phyloP scores from a whole-genome alignment of 2,888 invertebrate species.

The Andricus quercusramuli region DNA sequence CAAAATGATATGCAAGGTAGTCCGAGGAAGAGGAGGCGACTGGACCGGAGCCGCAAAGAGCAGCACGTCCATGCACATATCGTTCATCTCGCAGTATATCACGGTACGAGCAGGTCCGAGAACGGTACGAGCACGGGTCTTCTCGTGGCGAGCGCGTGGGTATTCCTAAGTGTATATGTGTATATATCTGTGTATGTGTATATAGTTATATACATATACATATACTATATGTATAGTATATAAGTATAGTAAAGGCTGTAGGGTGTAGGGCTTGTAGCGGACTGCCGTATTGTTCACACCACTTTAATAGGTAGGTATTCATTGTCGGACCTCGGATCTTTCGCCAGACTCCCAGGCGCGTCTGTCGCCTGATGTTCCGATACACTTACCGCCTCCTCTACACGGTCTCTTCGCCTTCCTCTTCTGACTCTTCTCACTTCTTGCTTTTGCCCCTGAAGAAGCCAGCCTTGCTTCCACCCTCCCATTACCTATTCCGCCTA shows the following conservation, averaged over 20 bases:
- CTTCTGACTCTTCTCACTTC: constrained; percentile 34
- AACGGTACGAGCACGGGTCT: constrained; percentile 40
- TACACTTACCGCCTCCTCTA: constrained; percentile 54
- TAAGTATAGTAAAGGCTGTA: constrained; percentile 29
- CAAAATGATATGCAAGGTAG: constrained; percentile 41
- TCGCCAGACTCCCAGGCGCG: constrained; percentile 42
- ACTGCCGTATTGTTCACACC: constrained; percentile 72
- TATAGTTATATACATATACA: neutral
- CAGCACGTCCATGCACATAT: constrained; percentile 62
- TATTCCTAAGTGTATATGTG: constrained; percentile 19
- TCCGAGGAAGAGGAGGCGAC: constrained; percentile 26
- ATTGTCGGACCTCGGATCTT: constrained; percentile 64
- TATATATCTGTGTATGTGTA: neutral
- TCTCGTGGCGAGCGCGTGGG: constrained; percentile 34
- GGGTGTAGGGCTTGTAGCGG: constrained; percentile 42
- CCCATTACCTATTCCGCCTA: constrained; percentile 21
- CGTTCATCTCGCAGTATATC: constrained; percentile 77
- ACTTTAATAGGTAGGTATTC: constrained; percentile 76
- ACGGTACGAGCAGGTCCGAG: constrained; percentile 60
- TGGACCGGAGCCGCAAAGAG: constrained; percentile 40
- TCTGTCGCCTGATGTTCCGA: constrained; percentile 59
- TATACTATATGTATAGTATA: neutral
- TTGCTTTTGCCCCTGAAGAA: constrained; percentile 18
- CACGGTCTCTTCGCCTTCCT: constrained; percentile 44
- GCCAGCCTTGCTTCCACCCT: constrained; percentile 2